phyloP scores from a whole-genome alignment of 2,797 vertebrate genomes.

The Streptopelia turtur region DNA sequence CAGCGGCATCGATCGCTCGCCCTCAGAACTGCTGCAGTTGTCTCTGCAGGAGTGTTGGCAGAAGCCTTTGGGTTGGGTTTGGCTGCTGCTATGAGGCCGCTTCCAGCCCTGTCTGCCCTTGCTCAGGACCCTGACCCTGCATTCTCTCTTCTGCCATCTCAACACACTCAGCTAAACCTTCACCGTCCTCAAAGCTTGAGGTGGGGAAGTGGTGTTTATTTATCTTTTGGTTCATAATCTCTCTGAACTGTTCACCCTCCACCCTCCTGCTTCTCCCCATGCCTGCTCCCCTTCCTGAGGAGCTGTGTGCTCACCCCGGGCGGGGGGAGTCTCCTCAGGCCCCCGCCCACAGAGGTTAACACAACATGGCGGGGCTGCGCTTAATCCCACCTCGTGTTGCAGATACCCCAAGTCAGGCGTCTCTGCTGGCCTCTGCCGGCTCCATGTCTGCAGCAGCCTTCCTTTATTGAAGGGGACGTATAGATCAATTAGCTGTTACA shows the following conservation, averaged over 20 bases:
- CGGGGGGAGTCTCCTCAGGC: not conserved
- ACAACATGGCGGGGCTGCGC: not conserved
- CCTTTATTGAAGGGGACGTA: conserved; percentile 63
- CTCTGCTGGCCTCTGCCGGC: not conserved
- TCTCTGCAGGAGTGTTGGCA: not conserved
- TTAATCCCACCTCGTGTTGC: not conserved
- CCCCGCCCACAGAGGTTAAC: conserved; percentile 31
- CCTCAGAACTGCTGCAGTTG: fast-evolving
- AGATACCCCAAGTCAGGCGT: not conserved
- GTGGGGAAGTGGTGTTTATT: conserved; percentile 1
- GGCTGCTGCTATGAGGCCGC: not conserved
- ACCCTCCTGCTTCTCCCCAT: not conserved
- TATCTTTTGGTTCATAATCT: conserved; percentile 30
- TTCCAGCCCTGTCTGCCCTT: not conserved
- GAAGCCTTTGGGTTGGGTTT: not conserved
- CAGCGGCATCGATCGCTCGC: fast-evolving
- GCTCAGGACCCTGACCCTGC: fast-evolving
- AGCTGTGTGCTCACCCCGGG: fast-evolving
- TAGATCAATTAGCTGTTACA: conserved; percentile 73
- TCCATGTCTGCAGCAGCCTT: conserved; percentile 1
- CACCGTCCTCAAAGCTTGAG: not conserved
- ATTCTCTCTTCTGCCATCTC: not conserved
- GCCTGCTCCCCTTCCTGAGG: not conserved
- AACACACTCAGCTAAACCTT: not conserved
- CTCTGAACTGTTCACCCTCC: conserved; percentile 55